Percentiles rank a stretch among this genome's conserved stretches.
These are phyloP conservation scores for Drosophila niveifrons DNA, from an alignment of 2,888 invertebrate genomes.

Conservation along the genomic window DNA sequence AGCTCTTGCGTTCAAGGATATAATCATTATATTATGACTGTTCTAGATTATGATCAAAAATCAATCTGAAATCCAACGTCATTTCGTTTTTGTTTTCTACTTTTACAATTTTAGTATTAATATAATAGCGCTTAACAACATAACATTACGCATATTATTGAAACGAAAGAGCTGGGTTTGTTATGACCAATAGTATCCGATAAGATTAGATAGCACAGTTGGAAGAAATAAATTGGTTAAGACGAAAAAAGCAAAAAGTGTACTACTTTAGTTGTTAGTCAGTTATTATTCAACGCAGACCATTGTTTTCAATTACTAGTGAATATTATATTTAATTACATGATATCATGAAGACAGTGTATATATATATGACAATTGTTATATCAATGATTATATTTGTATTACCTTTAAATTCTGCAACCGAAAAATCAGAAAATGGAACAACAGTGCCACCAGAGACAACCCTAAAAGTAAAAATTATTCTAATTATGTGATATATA, in stretches of 20 bases:
- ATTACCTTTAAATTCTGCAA: slow-evolving; percentile 15
- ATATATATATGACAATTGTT: slow-evolving; percentile 3
- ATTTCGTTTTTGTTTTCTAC: neutral
- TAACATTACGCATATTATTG: slow-evolving; percentile 11
- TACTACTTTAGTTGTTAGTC: slow-evolving; percentile 39
- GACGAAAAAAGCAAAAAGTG: slow-evolving; percentile 18
- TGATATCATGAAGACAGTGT: slow-evolving; percentile 31
- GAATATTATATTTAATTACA: neutral
- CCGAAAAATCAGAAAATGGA: slow-evolving; percentile 11
- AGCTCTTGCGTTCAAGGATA: too few species aligned
- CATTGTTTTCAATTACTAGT: neutral
- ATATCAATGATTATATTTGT: slow-evolving; percentile 15
- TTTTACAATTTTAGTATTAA: neutral
- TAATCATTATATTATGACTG: too few species aligned
- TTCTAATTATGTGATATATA: neutral
- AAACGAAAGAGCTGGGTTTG: slow-evolving; percentile 6
- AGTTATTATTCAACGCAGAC: slow-evolving; percentile 27
- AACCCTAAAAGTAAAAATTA: slow-evolving; percentile 25
- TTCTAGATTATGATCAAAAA: too few species aligned
- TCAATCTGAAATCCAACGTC: neutral
- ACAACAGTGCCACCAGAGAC: neutral
- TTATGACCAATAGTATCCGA: slow-evolving; percentile 27
- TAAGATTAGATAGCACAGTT: slow-evolving; percentile 54
- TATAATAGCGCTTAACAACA: neutral
- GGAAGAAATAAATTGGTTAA: slow-evolving; percentile 31